Percentiles rank a stretch among this genome's conserved stretches.
Evolutionary conservation across 2,797 vertebrate species (phyloP).

Genomic region (Gorsachius magnificus): DNA sequence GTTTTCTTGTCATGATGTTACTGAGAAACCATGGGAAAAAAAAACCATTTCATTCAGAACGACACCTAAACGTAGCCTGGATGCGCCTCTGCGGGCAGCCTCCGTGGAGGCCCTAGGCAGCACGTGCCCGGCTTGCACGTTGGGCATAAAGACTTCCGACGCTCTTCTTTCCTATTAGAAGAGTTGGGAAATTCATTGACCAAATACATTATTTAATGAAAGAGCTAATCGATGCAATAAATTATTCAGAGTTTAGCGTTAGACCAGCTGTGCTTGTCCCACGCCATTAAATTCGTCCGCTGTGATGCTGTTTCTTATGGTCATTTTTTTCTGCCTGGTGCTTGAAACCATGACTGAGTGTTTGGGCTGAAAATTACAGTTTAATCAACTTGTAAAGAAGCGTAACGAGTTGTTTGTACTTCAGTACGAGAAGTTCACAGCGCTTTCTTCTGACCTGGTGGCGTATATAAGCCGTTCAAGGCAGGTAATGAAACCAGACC

Average conservation of each 20-base stretch:
- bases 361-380: background rate
- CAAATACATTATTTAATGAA: background rate
- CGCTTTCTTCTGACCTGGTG: background rate
- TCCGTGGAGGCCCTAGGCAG: fast-evolving
- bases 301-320: background rate
- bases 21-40: background rate
- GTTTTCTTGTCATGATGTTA: background rate
- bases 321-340: background rate
- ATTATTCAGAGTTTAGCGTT: background rate
- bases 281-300: fast-evolving
- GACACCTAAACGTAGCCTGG: fast-evolving
- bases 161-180: background rate
- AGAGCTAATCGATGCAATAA: background rate
- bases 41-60: background rate
- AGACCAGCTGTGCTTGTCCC: background rate
- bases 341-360: background rate
- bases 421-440: background rate
- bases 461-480: fast-evolving
- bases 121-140: fast-evolving
- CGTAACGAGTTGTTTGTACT: background rate
- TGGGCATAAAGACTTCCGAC: fast-evolving
- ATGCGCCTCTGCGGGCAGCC: fast-evolving
- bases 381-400: background rate
- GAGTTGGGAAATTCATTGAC: background rate
- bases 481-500: background rate